Evolutionary conservation across 2,888 invertebrate genomes (phyloP).

Genomic region (Cinara cedri): DNA sequence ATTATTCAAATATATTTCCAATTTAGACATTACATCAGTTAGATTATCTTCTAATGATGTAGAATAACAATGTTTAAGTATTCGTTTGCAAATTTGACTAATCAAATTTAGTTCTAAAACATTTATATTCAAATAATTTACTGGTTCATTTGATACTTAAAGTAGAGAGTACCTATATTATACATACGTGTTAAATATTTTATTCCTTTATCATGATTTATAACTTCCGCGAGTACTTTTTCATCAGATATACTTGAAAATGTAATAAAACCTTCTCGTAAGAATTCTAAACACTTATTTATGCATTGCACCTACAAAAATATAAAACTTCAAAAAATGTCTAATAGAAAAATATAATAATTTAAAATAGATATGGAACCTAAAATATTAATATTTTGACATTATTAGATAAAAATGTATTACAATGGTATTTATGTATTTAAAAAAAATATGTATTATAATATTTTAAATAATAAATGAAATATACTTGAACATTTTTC

Average conservation of each 20-base stretch:
- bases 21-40: slow-evolving; percentile 18
- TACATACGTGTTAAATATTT: slow-evolving; percentile 60
- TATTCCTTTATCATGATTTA: slow-evolving; percentile 62
- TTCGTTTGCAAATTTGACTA: slow-evolving; percentile 45
- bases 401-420: too few species aligned
- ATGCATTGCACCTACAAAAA: slow-evolving; percentile 61
- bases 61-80: slow-evolving; percentile 33
- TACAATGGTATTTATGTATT: neutral
- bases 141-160: neutral
- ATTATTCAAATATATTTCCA: slow-evolving; percentile 26
- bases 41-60: slow-evolving; percentile 29
- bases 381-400: too few species aligned
- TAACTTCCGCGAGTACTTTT: slow-evolving; percentile 66
- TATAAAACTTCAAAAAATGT: too few species aligned
- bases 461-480: neutral
- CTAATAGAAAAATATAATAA: neutral
- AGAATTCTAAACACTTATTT: slow-evolving; percentile 66
- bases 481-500: slow-evolving; percentile 39
- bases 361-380: neutral
- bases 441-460: neutral
- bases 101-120: slow-evolving; percentile 50
- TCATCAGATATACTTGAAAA: slow-evolving; percentile 67
- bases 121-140: slow-evolving; percentile 3
- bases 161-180: neutral
- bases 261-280: slow-evolving; percentile 66